These are phyloP conservation scores for Vanessa atalanta DNA, from an alignment of 1,140 invertebrate genomes.

Conservation along the genomic window DNA sequence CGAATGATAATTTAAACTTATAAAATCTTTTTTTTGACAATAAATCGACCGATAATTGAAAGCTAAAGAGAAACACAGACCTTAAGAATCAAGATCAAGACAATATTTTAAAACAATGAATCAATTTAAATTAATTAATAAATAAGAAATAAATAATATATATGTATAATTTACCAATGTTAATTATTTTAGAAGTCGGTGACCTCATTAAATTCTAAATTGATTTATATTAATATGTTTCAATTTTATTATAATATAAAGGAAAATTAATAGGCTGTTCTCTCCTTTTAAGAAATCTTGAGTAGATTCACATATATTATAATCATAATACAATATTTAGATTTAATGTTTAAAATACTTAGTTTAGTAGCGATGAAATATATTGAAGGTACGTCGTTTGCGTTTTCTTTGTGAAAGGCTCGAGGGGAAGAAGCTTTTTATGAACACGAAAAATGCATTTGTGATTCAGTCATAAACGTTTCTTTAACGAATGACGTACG, in stretches of 20 bases:
- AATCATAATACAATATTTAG: too few relatives aligned
- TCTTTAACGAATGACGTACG: constrained; percentile 33
- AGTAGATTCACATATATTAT: too few relatives aligned
- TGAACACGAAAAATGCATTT: constrained; percentile 72
- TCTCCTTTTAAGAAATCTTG: too few relatives aligned
- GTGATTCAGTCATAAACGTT: constrained; percentile 65
- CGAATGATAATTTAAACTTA: not conserved
- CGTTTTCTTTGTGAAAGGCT: constrained; percentile 44
- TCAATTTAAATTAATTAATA: too few relatives aligned
- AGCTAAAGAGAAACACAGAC: not conserved
- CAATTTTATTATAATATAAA: too few relatives aligned
- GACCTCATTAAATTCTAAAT: too few relatives aligned
- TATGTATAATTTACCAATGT: too few relatives aligned
- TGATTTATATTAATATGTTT: too few relatives aligned
- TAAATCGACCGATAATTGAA: not conserved
- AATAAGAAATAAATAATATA: too few relatives aligned
- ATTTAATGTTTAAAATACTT: not conserved
- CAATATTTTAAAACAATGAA: too few relatives aligned
- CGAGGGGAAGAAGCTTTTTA: constrained; percentile 56
- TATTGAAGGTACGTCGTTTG: not conserved
- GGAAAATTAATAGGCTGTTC: too few relatives aligned
- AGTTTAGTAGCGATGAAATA: not conserved
- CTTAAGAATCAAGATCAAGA: not conserved
- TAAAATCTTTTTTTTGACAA: not conserved
- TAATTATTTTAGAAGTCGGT: too few relatives aligned